Evolutionary conservation across 2,113 vertebrate species (phyloP).

Genomic region (Paralichthys olivaceus): DNA sequence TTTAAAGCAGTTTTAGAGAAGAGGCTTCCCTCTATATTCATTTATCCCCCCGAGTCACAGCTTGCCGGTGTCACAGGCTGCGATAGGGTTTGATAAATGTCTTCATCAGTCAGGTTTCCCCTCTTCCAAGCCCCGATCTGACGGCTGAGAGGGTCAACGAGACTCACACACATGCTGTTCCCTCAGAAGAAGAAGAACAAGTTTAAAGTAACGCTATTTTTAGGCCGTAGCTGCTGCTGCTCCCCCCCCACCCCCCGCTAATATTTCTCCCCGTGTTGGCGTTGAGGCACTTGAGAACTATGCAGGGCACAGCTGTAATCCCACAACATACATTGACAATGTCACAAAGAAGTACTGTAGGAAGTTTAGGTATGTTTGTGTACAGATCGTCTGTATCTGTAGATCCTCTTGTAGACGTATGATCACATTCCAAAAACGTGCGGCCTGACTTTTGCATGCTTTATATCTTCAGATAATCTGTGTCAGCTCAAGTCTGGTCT

Average conservation of each 20-base stretch:
- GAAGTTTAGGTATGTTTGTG: conserved; percentile 18
- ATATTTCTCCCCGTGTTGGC: conserved; percentile 60
- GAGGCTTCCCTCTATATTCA: neutral
- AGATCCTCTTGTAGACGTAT: neutral
- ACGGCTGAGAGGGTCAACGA: conserved; percentile 65
- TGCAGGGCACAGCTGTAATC: conserved; percentile 62
- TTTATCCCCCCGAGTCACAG: neutral
- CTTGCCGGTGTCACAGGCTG: conserved; percentile 23
- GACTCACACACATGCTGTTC: conserved; percentile 30
- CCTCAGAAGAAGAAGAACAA: conserved; percentile 45
- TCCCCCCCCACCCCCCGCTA: conserved; percentile 36
- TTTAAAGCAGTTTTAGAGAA: neutral
- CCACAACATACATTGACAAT: conserved; percentile 15
- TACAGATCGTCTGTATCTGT: neutral
- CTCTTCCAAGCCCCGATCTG: conserved; percentile 68
- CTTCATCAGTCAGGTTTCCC: conserved; percentile 46
- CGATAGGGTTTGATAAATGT: conserved; percentile 40
- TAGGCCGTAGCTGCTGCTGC: conserved; percentile 48
- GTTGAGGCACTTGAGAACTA: conserved; percentile 51
- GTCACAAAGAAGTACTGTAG: conserved; percentile 37
- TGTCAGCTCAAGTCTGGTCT: conserved; percentile 25
- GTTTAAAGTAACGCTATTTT: conserved; percentile 72
- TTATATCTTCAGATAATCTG: conserved; percentile 19
- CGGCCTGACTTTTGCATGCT: conserved; percentile 17
- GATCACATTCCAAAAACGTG: conserved; percentile 28